These are phyloP conservation scores for Pterobdella sp. DNA, from an alignment of 2,888 invertebrate species.

Conservation along the genomic window DNA sequence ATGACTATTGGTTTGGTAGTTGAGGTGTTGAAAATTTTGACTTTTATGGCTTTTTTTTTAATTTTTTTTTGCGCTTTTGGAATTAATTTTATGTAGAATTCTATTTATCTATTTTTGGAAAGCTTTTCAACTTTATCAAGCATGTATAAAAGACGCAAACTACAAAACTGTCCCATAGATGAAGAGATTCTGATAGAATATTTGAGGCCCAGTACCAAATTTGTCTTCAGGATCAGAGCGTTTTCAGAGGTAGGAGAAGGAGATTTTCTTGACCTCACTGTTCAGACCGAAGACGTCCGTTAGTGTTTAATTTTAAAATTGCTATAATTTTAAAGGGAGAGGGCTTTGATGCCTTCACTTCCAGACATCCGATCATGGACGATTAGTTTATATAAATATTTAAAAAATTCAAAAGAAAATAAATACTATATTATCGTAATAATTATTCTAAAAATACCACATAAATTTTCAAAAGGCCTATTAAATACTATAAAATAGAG, in stretches of 20 bases:
- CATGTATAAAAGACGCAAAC: neutral
- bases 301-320: no score
- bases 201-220: constrained; percentile 34
- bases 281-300: constrained; percentile 34
- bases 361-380: no score
- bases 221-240: constrained; percentile 34
- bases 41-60: neutral
- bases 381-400: no score
- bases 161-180: constrained; percentile 18
- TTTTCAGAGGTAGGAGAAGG: constrained; percentile 35
- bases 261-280: constrained; percentile 19
- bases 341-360: no score
- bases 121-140: no score
- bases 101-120: no score
- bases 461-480: neutral
- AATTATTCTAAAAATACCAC: neutral
- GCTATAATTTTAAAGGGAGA: neutral
- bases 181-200: constrained; percentile 34
- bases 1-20: neutral
- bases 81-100: neutral
- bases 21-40: neutral
- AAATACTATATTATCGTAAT: neutral
- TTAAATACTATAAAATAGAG: no score
- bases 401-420: no score
- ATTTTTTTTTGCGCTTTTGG: neutral